These are phyloP conservation scores for Vesta saturnalis DNA, from an alignment of 2,888 invertebrate genomes.

Conservation along the genomic window DNA sequence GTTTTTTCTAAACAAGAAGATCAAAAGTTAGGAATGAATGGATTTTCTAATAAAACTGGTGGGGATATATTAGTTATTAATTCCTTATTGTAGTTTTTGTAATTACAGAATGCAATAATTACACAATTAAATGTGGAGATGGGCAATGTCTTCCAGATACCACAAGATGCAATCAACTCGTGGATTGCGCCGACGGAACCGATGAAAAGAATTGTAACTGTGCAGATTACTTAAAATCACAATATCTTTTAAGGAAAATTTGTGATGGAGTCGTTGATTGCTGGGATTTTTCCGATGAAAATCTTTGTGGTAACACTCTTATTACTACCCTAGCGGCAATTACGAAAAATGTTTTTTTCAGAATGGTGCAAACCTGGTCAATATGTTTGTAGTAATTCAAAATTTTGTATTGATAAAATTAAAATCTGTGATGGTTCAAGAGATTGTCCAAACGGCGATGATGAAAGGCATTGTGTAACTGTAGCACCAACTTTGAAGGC, in stretches of 20 bases:
- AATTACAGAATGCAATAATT: constrained; percentile 61
- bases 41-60: constrained; percentile 51
- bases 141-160: constrained; percentile 73
- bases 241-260: constrained; percentile 76
- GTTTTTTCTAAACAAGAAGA: constrained; percentile 59
- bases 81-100: neutral
- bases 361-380: constrained; percentile 79
- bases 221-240: constrained; percentile 77
- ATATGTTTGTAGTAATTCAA: constrained; percentile 79
- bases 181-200: constrained; percentile 75
- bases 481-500: constrained; percentile 67
- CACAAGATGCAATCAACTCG: constrained; percentile 75
- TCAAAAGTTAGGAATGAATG: constrained; percentile 42
- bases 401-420: constrained; percentile 71
- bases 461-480: constrained; percentile 79
- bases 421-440: constrained; percentile 76
- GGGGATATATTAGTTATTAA: constrained; percentile 6
- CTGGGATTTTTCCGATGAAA: constrained; percentile 83
- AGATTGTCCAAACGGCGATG: constrained; percentile 79
- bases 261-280: constrained; percentile 84
- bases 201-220: constrained; percentile 80
- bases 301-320: constrained; percentile 71
- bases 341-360: constrained; percentile 55
- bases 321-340: neutral
- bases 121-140: constrained; percentile 69